These are phyloP conservation scores for Junco hyemalis DNA, from an alignment of 2,113 vertebrate genomes.

Conservation along the genomic window DNA sequence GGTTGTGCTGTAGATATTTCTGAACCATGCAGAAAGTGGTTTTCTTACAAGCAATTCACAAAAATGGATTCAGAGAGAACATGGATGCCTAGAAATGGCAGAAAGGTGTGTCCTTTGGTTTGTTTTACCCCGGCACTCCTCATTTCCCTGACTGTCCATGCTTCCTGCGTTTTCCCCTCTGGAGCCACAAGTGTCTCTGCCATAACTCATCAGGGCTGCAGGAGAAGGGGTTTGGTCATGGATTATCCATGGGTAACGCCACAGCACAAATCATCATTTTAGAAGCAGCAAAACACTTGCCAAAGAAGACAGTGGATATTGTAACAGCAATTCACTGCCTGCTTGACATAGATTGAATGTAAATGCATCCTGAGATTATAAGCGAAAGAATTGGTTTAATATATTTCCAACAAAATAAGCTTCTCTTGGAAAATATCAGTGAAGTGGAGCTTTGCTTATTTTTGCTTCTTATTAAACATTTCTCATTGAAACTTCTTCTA, in stretches of 20 bases:
- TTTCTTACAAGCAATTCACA: neutral
- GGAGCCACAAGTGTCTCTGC: neutral
- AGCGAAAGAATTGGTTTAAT: slow-evolving; percentile 4
- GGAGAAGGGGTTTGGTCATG: neutral
- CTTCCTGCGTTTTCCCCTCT: neutral
- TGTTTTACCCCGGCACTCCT: neutral
- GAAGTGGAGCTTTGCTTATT: neutral
- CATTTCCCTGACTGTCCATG: neutral
- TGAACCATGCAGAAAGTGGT: neutral
- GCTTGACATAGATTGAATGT: neutral
- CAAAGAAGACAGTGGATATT: neutral
- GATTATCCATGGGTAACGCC: neutral
- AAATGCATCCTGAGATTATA: neutral
- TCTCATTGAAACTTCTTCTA: neutral
- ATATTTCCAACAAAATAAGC: neutral
- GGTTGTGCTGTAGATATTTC: neutral
- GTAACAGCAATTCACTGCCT: neutral
- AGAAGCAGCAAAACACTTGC: neutral
- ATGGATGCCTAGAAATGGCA: neutral
- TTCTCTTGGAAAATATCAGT: neutral
- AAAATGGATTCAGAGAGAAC: neutral
- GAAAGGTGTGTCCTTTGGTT: neutral
- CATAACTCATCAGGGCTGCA: neutral
- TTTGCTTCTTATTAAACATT: neutral
- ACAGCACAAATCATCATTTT: neutral